Conservation (phyloP, 2,113 vertebrate species). For the Urocitellus parryii region DNA sequence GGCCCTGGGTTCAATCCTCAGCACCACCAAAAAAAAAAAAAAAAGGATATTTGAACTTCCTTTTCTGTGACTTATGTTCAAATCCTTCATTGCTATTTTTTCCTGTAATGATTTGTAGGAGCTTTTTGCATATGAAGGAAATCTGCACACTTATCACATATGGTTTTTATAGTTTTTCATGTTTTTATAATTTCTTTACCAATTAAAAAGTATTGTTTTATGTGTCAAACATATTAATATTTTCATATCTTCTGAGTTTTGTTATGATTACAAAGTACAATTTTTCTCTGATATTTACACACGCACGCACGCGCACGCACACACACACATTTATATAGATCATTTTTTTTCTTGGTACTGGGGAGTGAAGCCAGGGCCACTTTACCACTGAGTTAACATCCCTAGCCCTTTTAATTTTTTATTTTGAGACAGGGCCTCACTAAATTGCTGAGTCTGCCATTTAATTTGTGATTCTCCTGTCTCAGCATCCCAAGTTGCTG, state of each 20-base stretch:
- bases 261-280: slow-evolving; percentile 13
- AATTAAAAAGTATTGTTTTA: slow-evolving; percentile 33
- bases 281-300: not conserved
- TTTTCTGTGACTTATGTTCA: slow-evolving; percentile 45
- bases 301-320: too few species aligned
- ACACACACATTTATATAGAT: too few species aligned
- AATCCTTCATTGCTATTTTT: not conserved
- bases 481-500: too few species aligned
- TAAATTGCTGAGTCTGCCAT: too few species aligned
- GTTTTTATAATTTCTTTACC: not conserved
- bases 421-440: too few species aligned
- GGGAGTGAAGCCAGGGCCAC: too few species aligned
- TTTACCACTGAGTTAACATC: too few species aligned
- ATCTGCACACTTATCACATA: slow-evolving; percentile 8
- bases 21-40: not conserved
- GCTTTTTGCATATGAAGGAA: slow-evolving; percentile 5
- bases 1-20: too few species aligned
- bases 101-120: slow-evolving; percentile 12
- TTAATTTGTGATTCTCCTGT: too few species aligned
- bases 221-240: not conserved
- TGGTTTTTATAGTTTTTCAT: slow-evolving; percentile 19
- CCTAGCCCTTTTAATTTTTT: too few species aligned
- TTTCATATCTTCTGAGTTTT: slow-evolving; percentile 28
- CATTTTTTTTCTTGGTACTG: too few species aligned
- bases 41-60: not conserved